Evolutionary conservation across 2,797 vertebrate genomes (phyloP).

Genomic region (Chrosomus eos): DNA sequence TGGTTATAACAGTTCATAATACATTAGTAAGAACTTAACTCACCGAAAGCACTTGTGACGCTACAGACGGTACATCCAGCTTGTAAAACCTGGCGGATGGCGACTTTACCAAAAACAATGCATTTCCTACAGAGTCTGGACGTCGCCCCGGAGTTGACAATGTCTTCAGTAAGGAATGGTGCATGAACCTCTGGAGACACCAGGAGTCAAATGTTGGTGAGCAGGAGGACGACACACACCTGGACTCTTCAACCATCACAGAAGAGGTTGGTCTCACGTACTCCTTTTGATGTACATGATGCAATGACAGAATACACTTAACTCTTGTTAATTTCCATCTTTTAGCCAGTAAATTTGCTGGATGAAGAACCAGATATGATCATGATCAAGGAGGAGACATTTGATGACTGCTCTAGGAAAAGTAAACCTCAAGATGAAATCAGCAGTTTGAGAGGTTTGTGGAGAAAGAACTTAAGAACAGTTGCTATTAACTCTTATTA

Average conservation of each 20-base stretch:
- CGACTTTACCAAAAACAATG: not conserved
- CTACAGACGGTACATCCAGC: no score
- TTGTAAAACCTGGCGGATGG: no score
- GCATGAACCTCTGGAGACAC: constrained; percentile 77
- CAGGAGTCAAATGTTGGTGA: constrained; percentile 59
- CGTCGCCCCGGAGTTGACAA: constrained; percentile 73
- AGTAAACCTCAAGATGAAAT: constrained; percentile 3
- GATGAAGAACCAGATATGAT: constrained; percentile 74
- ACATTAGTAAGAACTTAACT: no score
- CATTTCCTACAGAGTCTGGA: constrained; percentile 21
- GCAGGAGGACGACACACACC: constrained; percentile 29
- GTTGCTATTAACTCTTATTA: not conserved
- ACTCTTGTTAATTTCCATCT: not conserved
- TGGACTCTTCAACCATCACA: constrained; percentile 10
- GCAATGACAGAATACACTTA: not conserved
- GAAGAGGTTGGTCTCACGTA: constrained; percentile 41
- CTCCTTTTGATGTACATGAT: not conserved
- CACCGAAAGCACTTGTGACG: no score
- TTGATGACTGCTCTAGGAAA: constrained; percentile 66
- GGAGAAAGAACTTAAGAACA: not conserved
- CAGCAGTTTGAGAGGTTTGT: constrained; percentile 31
- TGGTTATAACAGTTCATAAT: no score
- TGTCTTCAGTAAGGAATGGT: constrained; percentile 73
- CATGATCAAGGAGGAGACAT: constrained; percentile 76
- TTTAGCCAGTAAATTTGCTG: constrained; percentile 69